Evolutionary conservation across 1,140 invertebrate species (phyloP).

Genomic region (Venustaconcha ellipsiformis): DNA sequence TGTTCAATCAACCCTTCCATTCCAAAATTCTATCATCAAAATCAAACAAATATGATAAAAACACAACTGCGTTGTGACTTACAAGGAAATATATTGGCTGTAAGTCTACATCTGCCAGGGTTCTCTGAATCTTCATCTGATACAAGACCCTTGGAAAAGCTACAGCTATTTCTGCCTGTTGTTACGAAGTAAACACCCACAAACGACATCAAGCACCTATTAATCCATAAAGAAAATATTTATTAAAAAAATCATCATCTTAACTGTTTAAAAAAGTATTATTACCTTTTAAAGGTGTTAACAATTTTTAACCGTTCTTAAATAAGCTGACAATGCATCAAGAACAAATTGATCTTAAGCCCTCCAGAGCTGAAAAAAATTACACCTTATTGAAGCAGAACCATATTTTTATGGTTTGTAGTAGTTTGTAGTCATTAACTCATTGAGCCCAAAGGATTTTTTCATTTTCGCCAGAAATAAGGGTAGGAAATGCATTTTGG

Average conservation of each 20-base stretch:
- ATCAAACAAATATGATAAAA: conserved; percentile 1
- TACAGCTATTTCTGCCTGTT: conserved; percentile 13
- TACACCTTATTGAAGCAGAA: too few species aligned
- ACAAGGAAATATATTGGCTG: conserved; percentile 54
- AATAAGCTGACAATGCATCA: background rate
- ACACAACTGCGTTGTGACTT: conserved; percentile 16
- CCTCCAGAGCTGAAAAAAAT: too few species aligned
- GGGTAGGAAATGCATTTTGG: too few species aligned
- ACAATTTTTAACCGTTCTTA: background rate
- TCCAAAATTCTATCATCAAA: background rate
- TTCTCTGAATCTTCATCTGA: conserved; percentile 12
- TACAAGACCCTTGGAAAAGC: background rate
- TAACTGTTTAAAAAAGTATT: background rate
- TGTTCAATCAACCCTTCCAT: background rate
- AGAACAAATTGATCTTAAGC: too few species aligned
- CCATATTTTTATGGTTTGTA: too few species aligned
- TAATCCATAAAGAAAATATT: conserved; percentile 14
- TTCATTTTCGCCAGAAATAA: too few species aligned
- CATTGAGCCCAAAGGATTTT: too few species aligned
- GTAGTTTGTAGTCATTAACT: too few species aligned
- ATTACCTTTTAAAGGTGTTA: background rate
- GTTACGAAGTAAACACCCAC: conserved; percentile 64
- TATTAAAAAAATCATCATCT: background rate
- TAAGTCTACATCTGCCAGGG: conserved; percentile 31
- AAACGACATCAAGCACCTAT: conserved; percentile 62